Evolutionary conservation across 2,888 invertebrate species (phyloP).

Genomic region (Drosophila robusta): DNA sequence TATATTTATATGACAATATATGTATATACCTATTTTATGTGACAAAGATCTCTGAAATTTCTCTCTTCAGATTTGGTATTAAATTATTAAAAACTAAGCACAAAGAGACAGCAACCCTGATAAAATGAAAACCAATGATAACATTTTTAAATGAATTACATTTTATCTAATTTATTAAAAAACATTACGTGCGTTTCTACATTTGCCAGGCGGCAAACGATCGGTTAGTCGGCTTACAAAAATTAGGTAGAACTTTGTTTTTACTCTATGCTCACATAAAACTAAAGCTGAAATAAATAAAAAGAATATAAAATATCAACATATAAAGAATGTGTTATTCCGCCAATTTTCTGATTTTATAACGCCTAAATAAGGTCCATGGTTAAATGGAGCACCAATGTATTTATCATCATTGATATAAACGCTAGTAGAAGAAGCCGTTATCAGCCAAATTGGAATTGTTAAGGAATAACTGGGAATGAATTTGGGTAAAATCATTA

Average conservation of each 20-base stretch:
- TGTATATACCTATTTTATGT: too few relatives aligned
- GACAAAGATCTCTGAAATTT: background rate
- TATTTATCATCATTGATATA: too few relatives aligned
- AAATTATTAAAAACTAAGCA: background rate
- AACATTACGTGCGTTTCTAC: conserved; percentile 55
- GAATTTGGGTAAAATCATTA: too few relatives aligned
- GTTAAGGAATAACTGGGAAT: too few relatives aligned
- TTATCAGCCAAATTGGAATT: too few relatives aligned
- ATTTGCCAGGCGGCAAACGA: conserved; percentile 54
- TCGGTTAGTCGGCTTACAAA: conserved; percentile 50
- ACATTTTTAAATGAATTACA: background rate
- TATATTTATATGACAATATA: too few relatives aligned
- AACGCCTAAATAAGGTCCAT: too few relatives aligned
- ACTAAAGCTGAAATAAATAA: conserved; percentile 15
- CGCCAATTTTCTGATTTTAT: background rate
- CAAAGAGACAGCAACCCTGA: background rate
- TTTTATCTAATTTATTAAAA: conserved; percentile 4
- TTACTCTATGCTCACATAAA: conserved; percentile 14
- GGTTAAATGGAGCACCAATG: too few relatives aligned
- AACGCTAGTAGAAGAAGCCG: too few relatives aligned
- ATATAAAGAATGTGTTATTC: background rate
- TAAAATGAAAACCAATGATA: background rate
- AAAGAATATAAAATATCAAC: background rate
- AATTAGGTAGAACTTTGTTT: conserved; percentile 8
- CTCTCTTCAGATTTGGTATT: background rate